Evolutionary conservation across 2,888 invertebrate species (phyloP).

Genomic region (Metellina segmentata): DNA sequence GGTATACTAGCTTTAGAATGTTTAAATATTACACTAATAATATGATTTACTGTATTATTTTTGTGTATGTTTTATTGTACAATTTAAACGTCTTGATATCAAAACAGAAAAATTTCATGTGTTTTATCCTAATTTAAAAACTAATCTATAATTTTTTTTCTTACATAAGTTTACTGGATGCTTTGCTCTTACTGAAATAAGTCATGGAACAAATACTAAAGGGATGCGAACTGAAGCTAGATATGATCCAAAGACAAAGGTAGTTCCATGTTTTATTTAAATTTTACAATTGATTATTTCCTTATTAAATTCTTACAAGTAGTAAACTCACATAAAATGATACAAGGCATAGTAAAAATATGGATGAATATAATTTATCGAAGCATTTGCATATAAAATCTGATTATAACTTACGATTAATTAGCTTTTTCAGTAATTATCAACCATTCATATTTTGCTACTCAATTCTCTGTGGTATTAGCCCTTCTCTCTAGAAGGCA

Average conservation of each 20-base stretch:
- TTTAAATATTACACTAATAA: background rate
- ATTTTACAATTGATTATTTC: background rate
- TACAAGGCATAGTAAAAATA: background rate
- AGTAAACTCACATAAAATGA: background rate
- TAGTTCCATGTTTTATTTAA: background rate
- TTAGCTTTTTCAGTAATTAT: background rate
- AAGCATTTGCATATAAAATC: too few relatives aligned
- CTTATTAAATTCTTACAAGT: background rate
- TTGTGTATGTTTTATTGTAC: background rate
- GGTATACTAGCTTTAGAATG: constrained; percentile 6
- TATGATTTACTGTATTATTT: background rate
- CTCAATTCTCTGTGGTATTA: background rate
- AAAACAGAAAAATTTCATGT: background rate
- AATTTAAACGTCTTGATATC: background rate
- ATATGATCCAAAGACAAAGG: constrained; percentile 86
- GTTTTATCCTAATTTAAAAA: background rate
- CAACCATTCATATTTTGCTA: background rate
- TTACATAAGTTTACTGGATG: constrained; percentile 85
- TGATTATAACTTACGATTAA: too few relatives aligned
- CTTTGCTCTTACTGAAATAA: constrained; percentile 93
- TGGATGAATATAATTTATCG: background rate
- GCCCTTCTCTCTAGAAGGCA: too few relatives aligned
- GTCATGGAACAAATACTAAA: constrained; percentile 94
- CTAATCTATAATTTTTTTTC: constrained; percentile 20
- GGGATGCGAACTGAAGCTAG: constrained; percentile 92